Base-by-base conservation (phyloP, 2,888 invertebrate genomes). In the Ferdinandea cuprea region DNA sequence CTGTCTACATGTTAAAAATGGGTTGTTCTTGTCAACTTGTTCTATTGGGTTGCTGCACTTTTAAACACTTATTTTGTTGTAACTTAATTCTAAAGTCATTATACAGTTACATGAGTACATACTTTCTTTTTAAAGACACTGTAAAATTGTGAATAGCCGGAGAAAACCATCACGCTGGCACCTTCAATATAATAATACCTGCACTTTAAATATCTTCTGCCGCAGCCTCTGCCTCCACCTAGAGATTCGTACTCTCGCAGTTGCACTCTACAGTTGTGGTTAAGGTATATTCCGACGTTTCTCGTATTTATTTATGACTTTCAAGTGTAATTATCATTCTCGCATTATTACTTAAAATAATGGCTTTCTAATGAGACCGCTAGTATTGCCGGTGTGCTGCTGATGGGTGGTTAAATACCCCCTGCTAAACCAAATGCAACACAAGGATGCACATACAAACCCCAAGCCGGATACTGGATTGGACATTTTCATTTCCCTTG, bases 321-420 rank as follows among this genome's bases (percentile, higher is more conserved):
- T 69, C 69, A 63, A 80, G 69, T 69, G 61, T 74, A 74, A 74
- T 80, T 80, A 80, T 81, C 69, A 65, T 71, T 58, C 65, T 71
- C 44, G 63, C 52, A 76, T 81, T 81, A 76, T 81, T 76, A 80
- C 80, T 80, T 74, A 71, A 81, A 81, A 81, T 81, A 81, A 81
- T 81, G 76, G 56, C 69, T 71, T 81, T 76, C 71, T 76, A 76
- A 81, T 81, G 80, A 76, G 80, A 81, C 80, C 74, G 46, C 63
- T 59, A 59, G 63, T 63, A 80, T 63, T 61, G 48, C 68, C 44
- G 74, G 46, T 13, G 28, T 37, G 54, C 28, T 15, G 15, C 15
- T n/a, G n/a, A n/a, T n/a, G n/a, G n/a, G n/a, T n/a, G n/a, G 5
- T 32, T 17, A 8, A 46, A 8, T 19, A 54, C 30, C 50, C 42